Percentiles rank a stretch among this genome's conserved stretches.
Conservation (phyloP, 2,797 vertebrate species). For the Ctenopoma kingsleyae region DNA sequence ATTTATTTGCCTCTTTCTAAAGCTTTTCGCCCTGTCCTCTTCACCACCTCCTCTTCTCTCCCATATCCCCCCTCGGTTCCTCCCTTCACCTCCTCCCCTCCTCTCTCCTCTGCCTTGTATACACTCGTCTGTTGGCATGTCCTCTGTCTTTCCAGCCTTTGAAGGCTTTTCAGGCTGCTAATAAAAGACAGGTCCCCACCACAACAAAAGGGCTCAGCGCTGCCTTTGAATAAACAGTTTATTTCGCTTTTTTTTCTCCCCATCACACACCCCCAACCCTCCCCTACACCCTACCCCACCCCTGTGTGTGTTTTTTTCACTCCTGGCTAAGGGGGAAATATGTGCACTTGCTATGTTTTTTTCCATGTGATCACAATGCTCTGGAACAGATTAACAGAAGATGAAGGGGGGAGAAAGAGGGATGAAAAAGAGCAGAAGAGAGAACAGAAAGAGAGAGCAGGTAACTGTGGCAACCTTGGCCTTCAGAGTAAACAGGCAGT, state of each 20-base stretch:
- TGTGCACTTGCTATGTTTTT: constrained; percentile 85
- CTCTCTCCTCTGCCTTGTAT: constrained; percentile 75
- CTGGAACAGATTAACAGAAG: constrained; percentile 80
- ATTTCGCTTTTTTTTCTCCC: constrained; percentile 71
- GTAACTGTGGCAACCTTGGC: constrained; percentile 78
- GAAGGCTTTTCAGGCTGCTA: constrained; percentile 89
- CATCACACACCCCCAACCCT: constrained; percentile 42
- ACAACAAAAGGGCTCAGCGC: constrained; percentile 89
- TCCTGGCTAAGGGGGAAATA: constrained; percentile 83
- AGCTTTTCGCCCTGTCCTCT: constrained; percentile 70
- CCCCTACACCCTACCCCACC: constrained; percentile 41
- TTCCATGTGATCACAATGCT: constrained; percentile 82
- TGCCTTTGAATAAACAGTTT: constrained; percentile 87
- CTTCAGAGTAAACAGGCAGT: constrained; percentile 48
- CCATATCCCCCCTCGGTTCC: constrained; percentile 16
- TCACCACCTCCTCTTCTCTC: constrained; percentile 48
- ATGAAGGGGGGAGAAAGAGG: constrained; percentile 63
- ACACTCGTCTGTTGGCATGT: constrained; percentile 88
- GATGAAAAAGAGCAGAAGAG: constrained; percentile 66
- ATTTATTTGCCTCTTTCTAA: constrained; percentile 55
- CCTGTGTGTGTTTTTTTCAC: constrained; percentile 79
- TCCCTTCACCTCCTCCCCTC: constrained; percentile 27
- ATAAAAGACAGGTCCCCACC: constrained; percentile 90
- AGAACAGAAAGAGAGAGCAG: constrained; percentile 66
- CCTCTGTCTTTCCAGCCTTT: constrained; percentile 89